phyloP scores from a whole-genome alignment of 2,888 invertebrate species.

The Epsilonema sp. region DNA sequence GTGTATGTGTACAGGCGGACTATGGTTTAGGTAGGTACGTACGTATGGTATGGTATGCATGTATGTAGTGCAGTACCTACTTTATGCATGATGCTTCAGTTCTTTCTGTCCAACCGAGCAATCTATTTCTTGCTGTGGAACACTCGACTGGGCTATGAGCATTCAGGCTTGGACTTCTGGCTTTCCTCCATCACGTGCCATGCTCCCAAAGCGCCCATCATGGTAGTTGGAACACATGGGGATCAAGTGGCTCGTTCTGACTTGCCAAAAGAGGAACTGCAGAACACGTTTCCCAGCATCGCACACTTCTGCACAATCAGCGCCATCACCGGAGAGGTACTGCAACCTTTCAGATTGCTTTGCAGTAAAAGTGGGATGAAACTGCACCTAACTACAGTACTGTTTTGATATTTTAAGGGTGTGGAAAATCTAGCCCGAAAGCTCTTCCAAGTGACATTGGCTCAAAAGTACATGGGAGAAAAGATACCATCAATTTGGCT shows the following conservation, averaged over 20 bases:
- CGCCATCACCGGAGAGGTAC: conserved; percentile 23
- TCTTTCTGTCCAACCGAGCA: conserved; percentile 30
- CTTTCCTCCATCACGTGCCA: conserved; percentile 30
- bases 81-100: too few species aligned
- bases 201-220: conserved; percentile 30
- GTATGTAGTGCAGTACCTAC: too few species aligned
- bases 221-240: conserved; percentile 30
- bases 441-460: conserved; percentile 10
- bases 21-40: too few species aligned
- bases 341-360: too few species aligned
- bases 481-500: conserved; percentile 13
- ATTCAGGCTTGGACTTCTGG: conserved; percentile 33
- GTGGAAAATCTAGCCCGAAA: conserved; percentile 7
- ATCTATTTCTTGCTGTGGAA: conserved; percentile 32
- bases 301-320: conserved; percentile 28
- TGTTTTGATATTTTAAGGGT: conserved; percentile 12
- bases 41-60: too few species aligned
- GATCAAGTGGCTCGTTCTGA: conserved; percentile 26
- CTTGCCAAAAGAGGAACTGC: conserved; percentile 22
- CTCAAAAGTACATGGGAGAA: conserved; percentile 14
- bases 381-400: too few species aligned
- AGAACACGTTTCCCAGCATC: conserved; percentile 28
- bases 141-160: conserved; percentile 30
- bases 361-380: too few species aligned
- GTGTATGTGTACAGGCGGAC: too few species aligned